Evolutionary conservation across 1,140 invertebrate species (phyloP).

Genomic region (Aradophagus sp.): DNA sequence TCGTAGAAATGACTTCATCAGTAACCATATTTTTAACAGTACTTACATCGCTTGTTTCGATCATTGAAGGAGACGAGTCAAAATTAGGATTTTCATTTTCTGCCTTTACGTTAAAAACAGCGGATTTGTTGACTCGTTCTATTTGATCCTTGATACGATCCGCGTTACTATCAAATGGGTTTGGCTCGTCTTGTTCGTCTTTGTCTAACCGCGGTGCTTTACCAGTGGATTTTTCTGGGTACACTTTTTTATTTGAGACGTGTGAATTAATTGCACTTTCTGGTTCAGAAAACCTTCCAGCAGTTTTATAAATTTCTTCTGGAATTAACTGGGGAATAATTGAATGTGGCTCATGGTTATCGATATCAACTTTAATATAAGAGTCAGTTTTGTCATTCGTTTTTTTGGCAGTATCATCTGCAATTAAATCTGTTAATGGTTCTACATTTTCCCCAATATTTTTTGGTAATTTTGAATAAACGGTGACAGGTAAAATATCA

Average conservation of each 20-base stretch:
- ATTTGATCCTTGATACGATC: constrained; percentile 57
- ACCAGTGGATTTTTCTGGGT: constrained; percentile 72
- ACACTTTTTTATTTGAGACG: constrained; percentile 59
- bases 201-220: constrained; percentile 70
- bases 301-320: constrained; percentile 55
- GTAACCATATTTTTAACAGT: background rate
- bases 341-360: constrained; percentile 55
- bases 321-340: constrained; percentile 66
- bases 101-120: background rate
- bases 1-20: constrained; percentile 13
- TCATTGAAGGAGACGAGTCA: background rate
- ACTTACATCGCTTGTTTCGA: constrained; percentile 11
- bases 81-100: constrained; percentile 3
- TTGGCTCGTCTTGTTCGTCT: constrained; percentile 68
- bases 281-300: constrained; percentile 22
- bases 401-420: constrained; percentile 47
- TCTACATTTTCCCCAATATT: constrained; percentile 65
- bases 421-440: constrained; percentile 55
- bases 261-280: background rate
- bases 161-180: constrained; percentile 67
- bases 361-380: too few species aligned
- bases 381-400: constrained; percentile 48
- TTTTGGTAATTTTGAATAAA: constrained; percentile 63
- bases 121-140: constrained; percentile 26
- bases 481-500: constrained; percentile 51